Conservation (phyloP, 2,888 invertebrate species). For the Acronicta leporina region DNA sequence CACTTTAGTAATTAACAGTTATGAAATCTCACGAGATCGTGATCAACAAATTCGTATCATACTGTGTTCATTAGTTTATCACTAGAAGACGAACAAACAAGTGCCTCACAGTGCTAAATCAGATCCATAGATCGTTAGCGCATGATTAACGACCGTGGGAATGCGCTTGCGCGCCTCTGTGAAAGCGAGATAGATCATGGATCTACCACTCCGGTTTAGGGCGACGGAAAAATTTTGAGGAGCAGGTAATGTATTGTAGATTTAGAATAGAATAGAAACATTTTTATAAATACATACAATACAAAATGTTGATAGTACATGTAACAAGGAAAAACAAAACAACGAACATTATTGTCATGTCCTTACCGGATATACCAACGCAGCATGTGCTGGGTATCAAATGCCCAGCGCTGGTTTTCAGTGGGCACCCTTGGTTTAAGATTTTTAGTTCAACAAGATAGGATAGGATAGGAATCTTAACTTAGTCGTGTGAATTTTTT, state of each 20-base stretch:
- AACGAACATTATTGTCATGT: too few relatives aligned
- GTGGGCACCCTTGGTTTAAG: too few relatives aligned
- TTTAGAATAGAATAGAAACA: too few relatives aligned
- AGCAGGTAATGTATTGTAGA: neutral
- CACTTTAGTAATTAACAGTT: constrained; percentile 29
- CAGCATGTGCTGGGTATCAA: too few relatives aligned
- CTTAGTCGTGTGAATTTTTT: too few relatives aligned
- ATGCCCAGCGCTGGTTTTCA: too few relatives aligned
- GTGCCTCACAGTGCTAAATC: constrained; percentile 61
- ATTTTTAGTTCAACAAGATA: too few relatives aligned
- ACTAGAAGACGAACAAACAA: constrained; percentile 53
- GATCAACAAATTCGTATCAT: constrained; percentile 36
- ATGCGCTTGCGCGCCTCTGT: constrained; percentile 55
- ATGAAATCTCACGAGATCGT: constrained; percentile 33
- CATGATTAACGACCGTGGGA: constrained; percentile 71
- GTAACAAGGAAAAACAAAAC: too few relatives aligned
- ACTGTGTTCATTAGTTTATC: constrained; percentile 55
- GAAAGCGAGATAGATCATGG: constrained; percentile 53
- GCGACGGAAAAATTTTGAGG: constrained; percentile 34
- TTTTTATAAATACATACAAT: too few relatives aligned
- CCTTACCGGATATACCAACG: too few relatives aligned
- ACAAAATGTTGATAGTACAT: too few relatives aligned
- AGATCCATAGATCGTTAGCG: constrained; percentile 63
- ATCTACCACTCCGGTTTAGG: constrained; percentile 46
- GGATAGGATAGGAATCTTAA: too few relatives aligned